These are phyloP conservation scores for Thalassarche chlororhynchos DNA, from an alignment of 2,113 vertebrate genomes.

Conservation along the genomic window DNA sequence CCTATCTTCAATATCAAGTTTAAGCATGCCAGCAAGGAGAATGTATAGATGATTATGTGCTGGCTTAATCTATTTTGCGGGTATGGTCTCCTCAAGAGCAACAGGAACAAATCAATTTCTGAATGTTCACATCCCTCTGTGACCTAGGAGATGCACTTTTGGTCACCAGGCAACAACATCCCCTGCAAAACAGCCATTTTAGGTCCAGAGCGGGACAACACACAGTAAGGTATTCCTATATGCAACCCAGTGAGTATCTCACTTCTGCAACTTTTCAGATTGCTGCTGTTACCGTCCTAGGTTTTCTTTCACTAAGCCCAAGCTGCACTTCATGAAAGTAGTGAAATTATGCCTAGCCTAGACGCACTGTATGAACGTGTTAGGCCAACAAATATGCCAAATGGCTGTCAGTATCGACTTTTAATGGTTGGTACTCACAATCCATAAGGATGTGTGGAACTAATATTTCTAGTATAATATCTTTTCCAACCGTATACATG, in stretches of 20 bases:
- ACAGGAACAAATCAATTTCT: constrained; percentile 58
- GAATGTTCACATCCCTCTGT: constrained; percentile 66
- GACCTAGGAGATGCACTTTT: constrained; percentile 70
- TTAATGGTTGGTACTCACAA: not conserved
- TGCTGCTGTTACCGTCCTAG: not conserved
- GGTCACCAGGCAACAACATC: constrained; percentile 79
- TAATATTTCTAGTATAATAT: not conserved
- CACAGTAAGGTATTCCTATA: not conserved
- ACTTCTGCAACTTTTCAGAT: not conserved
- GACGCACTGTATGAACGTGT: not conserved
- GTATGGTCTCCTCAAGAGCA: constrained; percentile 38
- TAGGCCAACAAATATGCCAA: not conserved
- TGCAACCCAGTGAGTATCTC: not conserved
- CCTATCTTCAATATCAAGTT: not conserved
- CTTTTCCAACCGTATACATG: not conserved
- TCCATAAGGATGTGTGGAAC: not conserved
- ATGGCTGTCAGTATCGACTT: not conserved
- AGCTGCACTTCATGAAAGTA: not conserved
- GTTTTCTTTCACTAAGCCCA: not conserved
- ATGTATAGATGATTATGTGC: constrained; percentile 1
- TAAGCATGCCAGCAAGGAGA: constrained; percentile 24
- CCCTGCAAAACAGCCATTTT: constrained; percentile 77
- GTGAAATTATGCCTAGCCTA: not conserved
- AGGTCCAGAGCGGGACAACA: constrained; percentile 49
- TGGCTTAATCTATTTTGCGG: constrained; percentile 44